Base-by-base conservation (phyloP, 64 coral and sea anemone genomes). In the Pocillopora damicornis region DNA sequence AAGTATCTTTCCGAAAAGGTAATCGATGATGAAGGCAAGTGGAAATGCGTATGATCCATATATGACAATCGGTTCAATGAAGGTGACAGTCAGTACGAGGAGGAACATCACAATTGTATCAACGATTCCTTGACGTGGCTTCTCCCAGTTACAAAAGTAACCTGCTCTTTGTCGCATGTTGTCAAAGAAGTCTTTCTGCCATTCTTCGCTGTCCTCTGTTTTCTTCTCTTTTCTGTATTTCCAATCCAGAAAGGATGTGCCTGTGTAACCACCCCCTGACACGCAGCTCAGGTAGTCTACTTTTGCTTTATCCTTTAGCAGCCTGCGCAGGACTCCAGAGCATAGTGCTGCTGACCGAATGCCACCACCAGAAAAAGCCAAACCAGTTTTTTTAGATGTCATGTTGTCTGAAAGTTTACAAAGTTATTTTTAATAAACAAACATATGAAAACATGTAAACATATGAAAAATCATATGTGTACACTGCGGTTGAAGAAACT, bases 341-440 rank as follows among this genome's bases (percentile, higher is more conserved):
- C 84, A 91, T 59, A 94, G 71, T 16, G 93, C 83, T 15, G 92
- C 92, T 82, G 92, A 94, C 60, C 92, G 82, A 10, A 94, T 86
- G 58, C 92, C 92, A 18, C 93, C 93, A 15, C 93, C 93, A 30
- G 93, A 94, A 63, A 94, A 94, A 9, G 93, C 93, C 23, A 94
- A 45, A 0, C 93, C 93, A 38, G 72, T 51, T 51, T 51, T 51
- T 4, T 2, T 51, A 51, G 42, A 51, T 7, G 42, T 7, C 42
- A 51, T 51, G 42, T 51, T 51, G 42, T 7, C 42, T 51, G 42
- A 51, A 51, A 51, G 42, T 2, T 51, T 2, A 51, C 2, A 51
- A 51, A 51, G 42, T 30, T 30, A 30, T 30, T 30, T 30, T 30
- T 30, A 30, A 30, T 30, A 30, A 30, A 30, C 30, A 30, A 30